Evolutionary conservation across 23 tunicate species (phyloP).

Genomic region (Botrylloides violaceus): DNA sequence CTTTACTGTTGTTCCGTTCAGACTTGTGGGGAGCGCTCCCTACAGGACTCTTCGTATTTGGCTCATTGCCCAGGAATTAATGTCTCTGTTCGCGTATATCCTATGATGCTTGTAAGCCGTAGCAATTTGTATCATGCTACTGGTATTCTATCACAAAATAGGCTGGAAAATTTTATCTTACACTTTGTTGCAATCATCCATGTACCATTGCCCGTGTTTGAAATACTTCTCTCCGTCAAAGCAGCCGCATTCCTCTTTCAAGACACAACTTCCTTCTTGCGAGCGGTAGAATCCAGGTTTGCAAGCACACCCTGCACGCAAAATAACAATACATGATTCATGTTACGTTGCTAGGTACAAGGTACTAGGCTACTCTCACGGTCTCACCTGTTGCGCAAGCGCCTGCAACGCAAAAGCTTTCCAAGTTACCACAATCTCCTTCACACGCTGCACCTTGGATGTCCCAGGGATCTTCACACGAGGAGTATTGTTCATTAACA

Average conservation of each 20-base stretch:
- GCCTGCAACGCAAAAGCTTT: constrained; percentile 4
- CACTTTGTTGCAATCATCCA: constrained; percentile 49
- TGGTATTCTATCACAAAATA: background rate
- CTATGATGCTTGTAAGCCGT: no score
- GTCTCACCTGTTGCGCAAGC: constrained; percentile 35
- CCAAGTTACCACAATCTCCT: background rate
- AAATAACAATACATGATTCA: no score
- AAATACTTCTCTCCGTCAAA: constrained; percentile 25
- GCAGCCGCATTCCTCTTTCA: constrained; percentile 42
- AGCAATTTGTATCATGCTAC: background rate
- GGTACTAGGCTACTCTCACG: no score
- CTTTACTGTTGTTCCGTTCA: no score
- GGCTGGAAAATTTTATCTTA: no score
- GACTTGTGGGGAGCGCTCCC: no score
- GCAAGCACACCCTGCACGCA: constrained; percentile 31
- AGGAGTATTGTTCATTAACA: background rate
- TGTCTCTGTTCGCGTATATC: no score
- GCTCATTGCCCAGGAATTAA: no score
- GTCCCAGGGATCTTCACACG: constrained; percentile 10
- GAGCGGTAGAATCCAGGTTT: constrained; percentile 32
- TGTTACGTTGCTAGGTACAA: no score
- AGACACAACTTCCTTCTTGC: constrained; percentile 28
- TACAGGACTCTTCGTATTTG: no score
- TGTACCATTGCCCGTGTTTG: constrained; percentile 29
- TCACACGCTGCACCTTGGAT: background rate